These are phyloP conservation scores for Zoanthus sociatus DNA, from an alignment of 92 coral and sea anemone genomes.

Conservation along the genomic window DNA sequence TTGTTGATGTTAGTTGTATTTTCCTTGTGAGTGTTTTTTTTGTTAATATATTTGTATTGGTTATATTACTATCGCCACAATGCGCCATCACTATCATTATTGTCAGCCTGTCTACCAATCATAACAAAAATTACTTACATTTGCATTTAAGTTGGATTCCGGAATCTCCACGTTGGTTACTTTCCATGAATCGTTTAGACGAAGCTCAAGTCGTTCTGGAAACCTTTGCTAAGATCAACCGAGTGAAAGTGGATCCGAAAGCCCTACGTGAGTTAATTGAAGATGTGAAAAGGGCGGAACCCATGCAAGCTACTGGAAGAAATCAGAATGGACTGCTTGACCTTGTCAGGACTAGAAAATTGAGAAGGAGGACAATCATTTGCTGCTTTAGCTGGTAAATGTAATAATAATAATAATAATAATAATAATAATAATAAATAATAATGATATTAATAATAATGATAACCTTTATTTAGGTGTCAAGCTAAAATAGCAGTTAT, in stretches of 20 bases:
- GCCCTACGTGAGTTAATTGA: constrained; percentile 68
- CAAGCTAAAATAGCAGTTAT: too few species aligned
- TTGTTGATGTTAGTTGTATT: too few species aligned
- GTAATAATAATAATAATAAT: too few species aligned
- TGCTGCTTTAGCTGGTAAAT: constrained; percentile 79
- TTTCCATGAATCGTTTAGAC: constrained; percentile 78
- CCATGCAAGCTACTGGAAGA: constrained; percentile 37
- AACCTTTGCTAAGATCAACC: constrained; percentile 68
- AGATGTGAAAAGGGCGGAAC: constrained; percentile 74
- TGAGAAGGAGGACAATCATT: constrained; percentile 81
- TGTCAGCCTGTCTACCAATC: not conserved
- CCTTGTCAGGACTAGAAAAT: constrained; percentile 72
- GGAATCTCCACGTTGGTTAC: constrained; percentile 86
- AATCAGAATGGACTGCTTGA: constrained; percentile 70
- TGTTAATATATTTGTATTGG: too few species aligned
- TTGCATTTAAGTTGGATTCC: constrained; percentile 67
- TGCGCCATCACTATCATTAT: too few species aligned
- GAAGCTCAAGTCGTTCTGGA: constrained; percentile 75
- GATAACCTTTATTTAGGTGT: too few species aligned
- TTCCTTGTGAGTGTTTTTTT: too few species aligned
- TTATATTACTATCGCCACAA: not conserved
- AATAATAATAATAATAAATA: too few species aligned
- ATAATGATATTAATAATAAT: too few species aligned
- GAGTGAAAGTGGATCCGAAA: constrained; percentile 60
- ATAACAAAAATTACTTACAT: not conserved